phyloP scores from a whole-genome alignment of 2,113 vertebrate species.

The Lipophrys pholis region DNA sequence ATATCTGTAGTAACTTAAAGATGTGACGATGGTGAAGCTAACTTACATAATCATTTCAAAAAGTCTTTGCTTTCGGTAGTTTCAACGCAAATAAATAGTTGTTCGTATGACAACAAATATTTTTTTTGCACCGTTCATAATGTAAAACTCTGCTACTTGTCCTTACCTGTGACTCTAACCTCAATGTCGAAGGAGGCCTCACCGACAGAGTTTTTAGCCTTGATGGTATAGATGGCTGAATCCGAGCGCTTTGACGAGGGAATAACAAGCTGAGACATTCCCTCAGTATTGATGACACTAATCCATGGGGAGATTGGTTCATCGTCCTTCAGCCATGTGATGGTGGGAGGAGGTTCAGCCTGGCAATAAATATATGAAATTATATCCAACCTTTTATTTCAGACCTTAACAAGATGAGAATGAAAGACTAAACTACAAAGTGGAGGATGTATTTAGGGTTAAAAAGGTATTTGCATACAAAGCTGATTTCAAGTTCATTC shows the following conservation, averaged over 20 bases:
- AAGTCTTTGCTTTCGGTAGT: too few relatives aligned
- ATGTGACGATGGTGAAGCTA: too few relatives aligned
- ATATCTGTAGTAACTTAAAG: too few relatives aligned
- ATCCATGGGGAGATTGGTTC: constrained; percentile 79
- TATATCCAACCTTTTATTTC: background rate
- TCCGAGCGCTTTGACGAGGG: constrained; percentile 82
- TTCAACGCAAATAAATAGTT: too few relatives aligned
- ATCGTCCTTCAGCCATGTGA: constrained; percentile 89
- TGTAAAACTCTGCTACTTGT: background rate
- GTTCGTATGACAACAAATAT: too few relatives aligned
- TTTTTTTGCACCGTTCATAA: background rate
- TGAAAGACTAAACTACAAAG: background rate
- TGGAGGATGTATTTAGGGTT: background rate
- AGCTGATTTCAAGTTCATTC: constrained; percentile 18
- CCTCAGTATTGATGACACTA: constrained; percentile 75
- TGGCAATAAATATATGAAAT: constrained; percentile 52
- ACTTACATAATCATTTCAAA: too few relatives aligned
- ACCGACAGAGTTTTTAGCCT: constrained; percentile 80
- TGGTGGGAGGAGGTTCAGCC: constrained; percentile 84
- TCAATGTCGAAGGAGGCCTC: constrained; percentile 83
- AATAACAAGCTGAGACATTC: constrained; percentile 86
- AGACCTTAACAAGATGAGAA: constrained; percentile 13
- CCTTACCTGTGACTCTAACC: constrained; percentile 88
- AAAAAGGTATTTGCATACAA: background rate
- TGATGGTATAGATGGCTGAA: constrained; percentile 84